A percentile compares a stretch with the other conserved stretches of the same genome.
Conservation (phyloP, 2,888 invertebrate species). For the Conus canariensis region DNA sequence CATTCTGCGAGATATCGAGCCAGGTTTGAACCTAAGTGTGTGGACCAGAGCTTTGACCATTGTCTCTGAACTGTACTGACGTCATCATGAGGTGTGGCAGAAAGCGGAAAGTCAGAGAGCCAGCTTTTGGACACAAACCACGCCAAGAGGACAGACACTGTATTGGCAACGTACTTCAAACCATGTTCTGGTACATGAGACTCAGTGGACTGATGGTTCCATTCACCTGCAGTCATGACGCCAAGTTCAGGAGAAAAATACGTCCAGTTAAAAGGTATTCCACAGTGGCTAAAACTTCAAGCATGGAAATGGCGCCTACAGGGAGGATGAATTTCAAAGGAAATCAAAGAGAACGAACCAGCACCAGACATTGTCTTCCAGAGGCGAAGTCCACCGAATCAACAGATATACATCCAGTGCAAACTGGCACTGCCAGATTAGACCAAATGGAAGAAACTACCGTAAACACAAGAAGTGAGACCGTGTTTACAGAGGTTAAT, state of each 20-base stretch:
- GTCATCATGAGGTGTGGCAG: neutral
- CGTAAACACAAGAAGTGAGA: neutral
- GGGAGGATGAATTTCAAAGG: neutral
- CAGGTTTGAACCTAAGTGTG: too few relatives aligned
- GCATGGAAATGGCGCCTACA: neutral
- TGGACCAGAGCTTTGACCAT: too few relatives aligned
- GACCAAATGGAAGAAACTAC: neutral
- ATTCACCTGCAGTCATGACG: neutral
- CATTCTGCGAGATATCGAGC: too few relatives aligned
- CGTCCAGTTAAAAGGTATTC: neutral
- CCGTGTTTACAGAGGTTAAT: neutral
- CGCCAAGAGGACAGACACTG: neutral
- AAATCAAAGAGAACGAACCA: neutral
- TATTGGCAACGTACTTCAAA: neutral
- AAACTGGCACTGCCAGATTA: neutral
- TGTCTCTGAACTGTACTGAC: neutral
- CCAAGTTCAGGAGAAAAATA: neutral
- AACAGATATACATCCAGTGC: neutral
- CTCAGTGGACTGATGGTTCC: neutral
- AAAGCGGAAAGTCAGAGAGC: neutral
- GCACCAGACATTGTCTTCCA: neutral
- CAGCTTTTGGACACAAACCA: neutral
- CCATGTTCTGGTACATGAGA: conserved; percentile 13
- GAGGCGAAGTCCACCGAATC: neutral
- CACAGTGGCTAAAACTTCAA: neutral